A percentile compares a stretch with the other conserved stretches of the same genome.
Conservation (phyloP, 2,113 vertebrate species). For the Delphinapterus leucas region DNA sequence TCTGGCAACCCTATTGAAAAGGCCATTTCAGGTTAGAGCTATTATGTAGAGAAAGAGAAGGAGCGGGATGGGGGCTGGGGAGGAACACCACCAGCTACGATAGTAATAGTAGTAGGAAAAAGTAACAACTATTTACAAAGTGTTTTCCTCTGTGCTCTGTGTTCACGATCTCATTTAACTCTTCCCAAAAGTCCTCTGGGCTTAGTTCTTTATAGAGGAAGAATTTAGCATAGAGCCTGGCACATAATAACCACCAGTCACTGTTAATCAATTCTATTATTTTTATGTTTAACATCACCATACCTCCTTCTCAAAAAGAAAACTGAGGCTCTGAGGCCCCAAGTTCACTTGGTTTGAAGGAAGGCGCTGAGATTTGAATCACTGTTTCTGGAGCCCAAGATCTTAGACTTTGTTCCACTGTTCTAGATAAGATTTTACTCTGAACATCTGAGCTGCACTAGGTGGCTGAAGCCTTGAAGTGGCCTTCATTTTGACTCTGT, state of each 20-base stretch:
- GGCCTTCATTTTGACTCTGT: neutral
- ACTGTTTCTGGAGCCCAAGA: neutral
- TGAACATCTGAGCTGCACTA: neutral
- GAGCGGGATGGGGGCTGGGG: neutral
- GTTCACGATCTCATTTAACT: neutral
- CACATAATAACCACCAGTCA: neutral
- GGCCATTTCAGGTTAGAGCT: neutral
- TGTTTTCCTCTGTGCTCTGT: neutral
- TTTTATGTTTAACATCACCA: neutral
- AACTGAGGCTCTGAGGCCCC: neutral
- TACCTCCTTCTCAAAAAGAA: neutral
- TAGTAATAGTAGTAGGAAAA: neutral
- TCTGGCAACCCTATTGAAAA: neutral
- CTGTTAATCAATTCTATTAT: neutral
- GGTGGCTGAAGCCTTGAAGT: neutral
- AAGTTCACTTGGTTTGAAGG: neutral
- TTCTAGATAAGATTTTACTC: neutral
- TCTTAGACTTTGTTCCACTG: neutral
- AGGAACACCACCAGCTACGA: neutral
- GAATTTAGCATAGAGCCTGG: neutral
- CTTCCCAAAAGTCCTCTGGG: neutral
- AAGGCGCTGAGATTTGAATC: neutral
- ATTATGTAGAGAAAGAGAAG: neutral
- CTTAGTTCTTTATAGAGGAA: neutral
- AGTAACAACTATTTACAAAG: neutral